Base-by-base conservation (phyloP, 1,140 invertebrate species). In the Tribolium madens region DNA sequence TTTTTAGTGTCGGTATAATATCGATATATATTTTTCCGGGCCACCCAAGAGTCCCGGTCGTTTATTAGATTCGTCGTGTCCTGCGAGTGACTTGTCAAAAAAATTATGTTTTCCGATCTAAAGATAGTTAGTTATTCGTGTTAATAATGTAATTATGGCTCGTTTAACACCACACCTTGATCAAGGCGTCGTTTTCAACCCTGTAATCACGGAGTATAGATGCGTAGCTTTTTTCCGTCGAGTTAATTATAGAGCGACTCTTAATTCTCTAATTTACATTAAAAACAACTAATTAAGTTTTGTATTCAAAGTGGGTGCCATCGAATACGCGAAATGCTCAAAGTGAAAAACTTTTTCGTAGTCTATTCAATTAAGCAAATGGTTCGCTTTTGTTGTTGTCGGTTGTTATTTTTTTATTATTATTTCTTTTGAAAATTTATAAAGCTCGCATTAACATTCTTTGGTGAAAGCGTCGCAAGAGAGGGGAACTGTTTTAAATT, bases 311-410 rank as follows among this genome's bases (percentile, higher is more conserved):
- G n/a, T 64, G n/a, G 21, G 26, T 33, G 57, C 57, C 57, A 33
- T 64, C 3, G 31, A 64, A 33, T 64, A 21, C 10, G 13, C 57
- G 57, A 33, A 64, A 31, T 26, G 26, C 57, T 64, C 26, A 18
- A 71, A 71, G 47, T 71, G 68, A 71, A 71, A 71, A 71, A 71
- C 42, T 71, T 71, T 52, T 71, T 71, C 68, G 47, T 14, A 50
- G 36, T 71, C 47, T 46, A 71, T 71, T 71, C 68, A 71, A 71
- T 71, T 71, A 71, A 47, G 68, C 68, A 71, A 71, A 71, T 50
- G 68, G 42, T 71, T 71, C 47, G 36, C 68, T 71, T 50, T 71
- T 71, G 57, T 64, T 57, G 52, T 57, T 64, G 57, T 64, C 57
- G 57, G 57, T 33, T 64, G 21, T 64, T 31, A 31, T 64, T 64